Evolutionary conservation across 2,113 vertebrate genomes (phyloP).

Genomic region (Heterotilapia buettikoferi): DNA sequence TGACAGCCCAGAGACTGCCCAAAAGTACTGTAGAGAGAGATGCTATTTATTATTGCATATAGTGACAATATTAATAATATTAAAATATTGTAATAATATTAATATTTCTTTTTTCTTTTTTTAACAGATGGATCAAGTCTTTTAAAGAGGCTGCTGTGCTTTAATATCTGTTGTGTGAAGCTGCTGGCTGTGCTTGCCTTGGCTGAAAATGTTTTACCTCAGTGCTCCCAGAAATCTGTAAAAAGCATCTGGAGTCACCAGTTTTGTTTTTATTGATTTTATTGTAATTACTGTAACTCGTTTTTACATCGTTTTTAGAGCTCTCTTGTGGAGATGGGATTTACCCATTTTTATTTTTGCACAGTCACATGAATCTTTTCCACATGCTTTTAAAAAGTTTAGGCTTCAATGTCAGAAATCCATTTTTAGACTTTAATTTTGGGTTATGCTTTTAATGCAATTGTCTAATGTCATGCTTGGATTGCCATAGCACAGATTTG

Average conservation of each 20-base stretch:
- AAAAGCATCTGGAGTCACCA: not conserved
- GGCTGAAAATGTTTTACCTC: constrained; percentile 28
- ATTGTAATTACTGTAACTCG: not conserved
- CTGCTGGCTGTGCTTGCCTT: not conserved
- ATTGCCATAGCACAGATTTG: not conserved
- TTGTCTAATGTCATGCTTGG: not conserved
- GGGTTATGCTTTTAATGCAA: not conserved
- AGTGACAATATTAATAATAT: not conserved
- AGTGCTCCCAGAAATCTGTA: not conserved
- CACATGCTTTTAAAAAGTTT: not conserved
- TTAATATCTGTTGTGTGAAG: constrained; percentile 53
- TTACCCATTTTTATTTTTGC: not conserved
- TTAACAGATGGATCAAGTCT: constrained; percentile 87
- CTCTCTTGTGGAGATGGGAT: not conserved
- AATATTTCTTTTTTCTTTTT: not conserved
- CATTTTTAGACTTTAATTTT: not conserved
- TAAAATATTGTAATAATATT: not conserved
- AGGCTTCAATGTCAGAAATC: not conserved
- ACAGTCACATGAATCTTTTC: not conserved
- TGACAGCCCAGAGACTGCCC: constrained; percentile 83
- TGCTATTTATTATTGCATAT: not conserved
- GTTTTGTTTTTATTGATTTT: not conserved
- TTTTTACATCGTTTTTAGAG: not conserved
- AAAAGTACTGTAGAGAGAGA: constrained; percentile 72
- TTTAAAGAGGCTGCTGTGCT: constrained; percentile 91